Conservation (phyloP, 2,888 invertebrate genomes). For the Hydraecia micacea region DNA sequence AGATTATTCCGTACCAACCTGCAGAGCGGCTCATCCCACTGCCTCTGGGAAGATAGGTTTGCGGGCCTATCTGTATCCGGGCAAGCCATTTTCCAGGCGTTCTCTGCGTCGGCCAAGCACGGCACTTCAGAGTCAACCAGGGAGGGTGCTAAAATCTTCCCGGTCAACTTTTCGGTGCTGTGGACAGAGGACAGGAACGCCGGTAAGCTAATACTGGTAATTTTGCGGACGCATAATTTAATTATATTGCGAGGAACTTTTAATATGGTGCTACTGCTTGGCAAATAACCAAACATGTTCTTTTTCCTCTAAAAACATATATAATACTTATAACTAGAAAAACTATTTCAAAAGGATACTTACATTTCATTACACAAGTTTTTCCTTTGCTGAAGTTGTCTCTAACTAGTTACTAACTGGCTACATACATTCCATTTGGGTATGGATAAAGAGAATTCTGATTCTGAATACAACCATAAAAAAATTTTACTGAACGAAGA, state of each 20-base stretch:
- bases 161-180: too few species aligned
- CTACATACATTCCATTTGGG: slow-evolving; percentile 24
- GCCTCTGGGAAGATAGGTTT: too few species aligned
- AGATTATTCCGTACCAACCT: too few species aligned
- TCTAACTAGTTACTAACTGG: slow-evolving; percentile 60
- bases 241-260: not conserved
- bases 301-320: slow-evolving; percentile 2
- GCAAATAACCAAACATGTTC: not conserved
- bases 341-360: slow-evolving; percentile 41
- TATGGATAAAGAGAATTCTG: slow-evolving; percentile 38
- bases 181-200: too few species aligned
- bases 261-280: not conserved
- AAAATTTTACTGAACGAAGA: not conserved
- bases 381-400: slow-evolving; percentile 55
- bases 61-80: too few species aligned
- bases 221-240: too few species aligned
- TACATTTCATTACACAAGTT: slow-evolving; percentile 51
- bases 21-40: too few species aligned
- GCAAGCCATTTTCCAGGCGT: too few species aligned
- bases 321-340: not conserved
- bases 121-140: too few species aligned
- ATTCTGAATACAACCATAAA: slow-evolving; percentile 28
- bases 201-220: too few species aligned
- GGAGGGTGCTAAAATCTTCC: too few species aligned
- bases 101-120: too few species aligned